Percentiles rank a stretch among this genome's conserved stretches.
Evolutionary conservation across 1,140 invertebrate species (phyloP).

Genomic region (Yoshiicerus persimilis): DNA sequence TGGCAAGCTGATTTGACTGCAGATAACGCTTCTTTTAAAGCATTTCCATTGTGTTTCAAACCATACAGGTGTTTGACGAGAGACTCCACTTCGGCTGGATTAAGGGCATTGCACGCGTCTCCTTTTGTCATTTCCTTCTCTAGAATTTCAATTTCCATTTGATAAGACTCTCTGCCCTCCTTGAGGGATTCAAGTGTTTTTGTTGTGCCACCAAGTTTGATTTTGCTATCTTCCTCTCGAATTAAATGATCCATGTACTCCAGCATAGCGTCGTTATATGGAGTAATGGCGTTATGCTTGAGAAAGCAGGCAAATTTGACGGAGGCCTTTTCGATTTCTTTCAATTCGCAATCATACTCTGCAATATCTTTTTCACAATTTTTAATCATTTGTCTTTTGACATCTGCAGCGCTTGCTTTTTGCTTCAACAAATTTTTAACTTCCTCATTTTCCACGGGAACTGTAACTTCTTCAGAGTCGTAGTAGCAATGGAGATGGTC

Average conservation of each 20-base stretch:
- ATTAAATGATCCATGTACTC: conserved; percentile 40
- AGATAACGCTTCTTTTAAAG: not conserved
- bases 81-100: not conserved
- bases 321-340: not conserved
- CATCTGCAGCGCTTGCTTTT: not conserved
- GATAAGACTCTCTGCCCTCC: not conserved
- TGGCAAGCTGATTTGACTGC: too few species aligned
- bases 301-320: conserved; percentile 35
- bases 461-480: not conserved
- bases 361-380: not conserved
- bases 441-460: not conserved
- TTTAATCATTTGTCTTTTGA: not conserved
- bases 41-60: not conserved
- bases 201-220: not conserved
- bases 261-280: conserved; percentile 37
- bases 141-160: conserved; percentile 5
- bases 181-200: not conserved
- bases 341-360: not conserved
- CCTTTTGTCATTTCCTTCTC: not conserved
- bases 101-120: not conserved
- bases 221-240: conserved; percentile 21
- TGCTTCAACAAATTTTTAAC: not conserved
- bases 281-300: conserved; percentile 33
- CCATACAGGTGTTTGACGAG: not conserved
- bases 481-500: not conserved